Conservation (phyloP, 2,888 invertebrate genomes). For the Catocala nupta region DNA sequence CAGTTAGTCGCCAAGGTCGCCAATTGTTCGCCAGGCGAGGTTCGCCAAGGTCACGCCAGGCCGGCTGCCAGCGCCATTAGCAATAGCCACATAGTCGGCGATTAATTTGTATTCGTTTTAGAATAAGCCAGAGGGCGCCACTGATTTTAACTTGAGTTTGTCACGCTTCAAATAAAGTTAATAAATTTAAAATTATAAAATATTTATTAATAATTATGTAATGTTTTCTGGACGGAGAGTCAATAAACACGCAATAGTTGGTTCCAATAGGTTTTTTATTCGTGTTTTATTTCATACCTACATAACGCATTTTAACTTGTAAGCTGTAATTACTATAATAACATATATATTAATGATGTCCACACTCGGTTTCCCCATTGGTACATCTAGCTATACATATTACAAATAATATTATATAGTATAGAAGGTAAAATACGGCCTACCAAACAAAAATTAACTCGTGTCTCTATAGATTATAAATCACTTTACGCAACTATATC, state of each 20-base stretch:
- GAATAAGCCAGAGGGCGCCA: constrained; percentile 83
- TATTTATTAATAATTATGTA: constrained; percentile 77
- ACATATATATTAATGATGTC: too few relatives aligned
- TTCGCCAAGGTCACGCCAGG: constrained; percentile 52
- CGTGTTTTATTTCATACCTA: constrained; percentile 46
- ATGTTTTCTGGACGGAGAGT: constrained; percentile 84
- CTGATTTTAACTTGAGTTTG: constrained; percentile 69
- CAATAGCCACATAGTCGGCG: constrained; percentile 87
- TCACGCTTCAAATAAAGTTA: constrained; percentile 84
- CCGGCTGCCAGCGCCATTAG: constrained; percentile 73
- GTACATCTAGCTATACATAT: too few relatives aligned
- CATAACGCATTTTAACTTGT: not conserved
- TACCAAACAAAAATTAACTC: too few relatives aligned
- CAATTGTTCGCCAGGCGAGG: constrained; percentile 25
- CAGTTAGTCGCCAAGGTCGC: constrained; percentile 51
- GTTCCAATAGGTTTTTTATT: constrained; percentile 77
- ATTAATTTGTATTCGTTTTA: constrained; percentile 86
- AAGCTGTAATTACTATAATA: too few relatives aligned
- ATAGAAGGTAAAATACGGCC: too few relatives aligned
- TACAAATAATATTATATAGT: too few relatives aligned
- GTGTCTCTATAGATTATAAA: too few relatives aligned
- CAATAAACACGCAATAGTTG: constrained; percentile 88
- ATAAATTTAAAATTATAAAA: constrained; percentile 71
- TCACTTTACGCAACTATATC: too few relatives aligned
- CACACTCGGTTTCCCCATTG: too few relatives aligned